phyloP scores from a whole-genome alignment of 2,888 invertebrate species.

The Smittia aterrima region DNA sequence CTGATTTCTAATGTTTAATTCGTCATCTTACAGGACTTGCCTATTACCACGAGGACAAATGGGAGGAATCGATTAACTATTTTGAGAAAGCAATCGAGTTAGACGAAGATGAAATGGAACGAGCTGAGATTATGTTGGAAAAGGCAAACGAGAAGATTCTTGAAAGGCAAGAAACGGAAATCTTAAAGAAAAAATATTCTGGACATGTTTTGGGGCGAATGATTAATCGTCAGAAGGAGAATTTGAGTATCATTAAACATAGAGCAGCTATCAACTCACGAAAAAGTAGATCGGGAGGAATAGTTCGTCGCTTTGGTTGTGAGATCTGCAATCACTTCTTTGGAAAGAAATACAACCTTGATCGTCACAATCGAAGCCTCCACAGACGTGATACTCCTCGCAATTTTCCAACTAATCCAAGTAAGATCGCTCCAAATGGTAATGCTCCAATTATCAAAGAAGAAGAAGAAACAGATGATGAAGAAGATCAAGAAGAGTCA shows the following conservation, averaged over 20 bases:
- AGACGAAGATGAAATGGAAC: not conserved
- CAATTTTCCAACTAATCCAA: not conserved
- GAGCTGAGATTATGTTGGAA: conserved; percentile 23
- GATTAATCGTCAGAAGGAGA: no score
- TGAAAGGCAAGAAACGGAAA: not conserved
- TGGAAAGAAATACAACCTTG: conserved; percentile 30
- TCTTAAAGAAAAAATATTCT: not conserved
- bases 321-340: conserved; percentile 25
- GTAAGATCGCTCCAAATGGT: not conserved
- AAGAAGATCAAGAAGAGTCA: not conserved
- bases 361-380: conserved; percentile 20
- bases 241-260: no score
- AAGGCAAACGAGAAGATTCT: not conserved
- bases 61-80: not conserved
- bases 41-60: not conserved
- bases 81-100: conserved; percentile 11
- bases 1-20: no score
- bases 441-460: not conserved
- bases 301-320: conserved; percentile 20
- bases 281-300: not conserved
- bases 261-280: no score
- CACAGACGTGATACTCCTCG: conserved; percentile 15
- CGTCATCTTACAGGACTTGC: no score
- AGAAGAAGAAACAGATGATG: not conserved
- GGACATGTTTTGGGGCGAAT: no score